These are phyloP conservation scores for Griposia aprilina DNA, from an alignment of 2,888 invertebrate species.

Conservation along the genomic window DNA sequence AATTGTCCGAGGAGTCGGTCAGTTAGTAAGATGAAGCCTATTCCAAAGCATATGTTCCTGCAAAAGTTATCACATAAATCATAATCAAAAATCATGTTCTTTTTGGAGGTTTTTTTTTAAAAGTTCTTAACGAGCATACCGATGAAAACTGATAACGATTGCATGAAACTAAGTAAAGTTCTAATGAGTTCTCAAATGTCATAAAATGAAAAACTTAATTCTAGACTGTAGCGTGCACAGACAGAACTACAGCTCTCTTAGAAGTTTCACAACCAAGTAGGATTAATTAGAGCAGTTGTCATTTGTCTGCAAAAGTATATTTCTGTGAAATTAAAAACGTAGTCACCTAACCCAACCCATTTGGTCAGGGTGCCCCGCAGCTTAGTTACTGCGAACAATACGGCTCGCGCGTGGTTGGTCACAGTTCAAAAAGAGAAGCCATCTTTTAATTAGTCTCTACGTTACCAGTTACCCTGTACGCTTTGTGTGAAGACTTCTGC, in stretches of 20 bases:
- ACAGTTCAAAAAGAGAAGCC: constrained; percentile 8
- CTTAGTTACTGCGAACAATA: too few relatives aligned
- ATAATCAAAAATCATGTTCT: too few relatives aligned
- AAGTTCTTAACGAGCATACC: background rate
- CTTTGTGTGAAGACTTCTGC: constrained; percentile 5
- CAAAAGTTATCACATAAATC: background rate
- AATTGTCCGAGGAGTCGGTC: background rate
- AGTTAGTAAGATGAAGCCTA: background rate
- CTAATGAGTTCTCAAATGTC: background rate
- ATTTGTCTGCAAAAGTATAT: too few relatives aligned
- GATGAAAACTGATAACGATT: background rate
- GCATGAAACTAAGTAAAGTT: background rate
- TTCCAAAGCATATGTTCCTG: background rate
- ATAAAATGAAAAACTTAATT: background rate
- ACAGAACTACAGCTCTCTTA: background rate
- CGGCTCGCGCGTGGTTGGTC: too few relatives aligned
- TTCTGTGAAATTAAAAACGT: background rate
- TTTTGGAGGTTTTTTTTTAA: background rate
- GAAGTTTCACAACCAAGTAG: background rate
- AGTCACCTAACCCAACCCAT: too few relatives aligned
- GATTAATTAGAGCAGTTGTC: background rate
- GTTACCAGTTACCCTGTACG: background rate
- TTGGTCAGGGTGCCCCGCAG: too few relatives aligned
- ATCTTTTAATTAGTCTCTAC: constrained; percentile 37
- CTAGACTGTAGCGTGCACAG: background rate